These are phyloP conservation scores for Phlogophora meticulosa DNA, from an alignment of 2,888 invertebrate species.

Conservation along the genomic window DNA sequence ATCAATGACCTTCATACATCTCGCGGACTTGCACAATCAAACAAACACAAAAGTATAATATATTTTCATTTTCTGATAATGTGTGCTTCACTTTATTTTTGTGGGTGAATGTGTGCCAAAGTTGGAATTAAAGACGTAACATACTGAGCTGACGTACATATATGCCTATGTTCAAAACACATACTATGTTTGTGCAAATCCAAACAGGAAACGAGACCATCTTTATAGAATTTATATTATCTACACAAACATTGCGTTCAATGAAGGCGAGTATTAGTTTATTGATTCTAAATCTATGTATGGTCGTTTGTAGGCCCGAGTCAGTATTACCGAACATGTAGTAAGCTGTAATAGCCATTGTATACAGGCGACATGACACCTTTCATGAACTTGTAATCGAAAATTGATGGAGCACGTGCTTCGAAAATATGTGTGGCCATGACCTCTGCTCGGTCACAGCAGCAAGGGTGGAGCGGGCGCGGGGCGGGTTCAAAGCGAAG, in stretches of 20 bases:
- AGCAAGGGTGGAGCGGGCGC: conserved; percentile 68
- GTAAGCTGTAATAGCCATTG: conserved; percentile 26
- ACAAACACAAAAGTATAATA: conserved; percentile 70
- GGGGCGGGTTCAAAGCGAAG: conserved; percentile 77
- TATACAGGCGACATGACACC: conserved; percentile 32
- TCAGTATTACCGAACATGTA: conserved; percentile 17
- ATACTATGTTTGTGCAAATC: conserved; percentile 6
- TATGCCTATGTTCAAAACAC: not conserved
- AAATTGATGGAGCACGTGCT: conserved; percentile 76
- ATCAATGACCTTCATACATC: conserved; percentile 87
- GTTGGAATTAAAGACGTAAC: conserved; percentile 11
- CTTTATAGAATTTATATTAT: not conserved
- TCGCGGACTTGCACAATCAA: conserved; percentile 80
- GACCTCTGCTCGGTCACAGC: conserved; percentile 86
- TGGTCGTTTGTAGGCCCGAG: conserved; percentile 24
- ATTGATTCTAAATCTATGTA: conserved; percentile 21
- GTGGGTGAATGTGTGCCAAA: conserved; percentile 21
- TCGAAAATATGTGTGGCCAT: conserved; percentile 85
- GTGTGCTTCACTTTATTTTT: conserved; percentile 41
- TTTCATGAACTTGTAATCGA: conserved; percentile 64
- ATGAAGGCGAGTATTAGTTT: conserved; percentile 14
- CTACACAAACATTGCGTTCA: conserved; percentile 2
- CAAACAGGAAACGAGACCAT: conserved; percentile 15
- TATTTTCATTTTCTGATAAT: conserved; percentile 66
- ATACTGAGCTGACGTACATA: not conserved